Evolutionary conservation across 2,113 vertebrate species (phyloP).

Genomic region (Eretmochelys imbricata): DNA sequence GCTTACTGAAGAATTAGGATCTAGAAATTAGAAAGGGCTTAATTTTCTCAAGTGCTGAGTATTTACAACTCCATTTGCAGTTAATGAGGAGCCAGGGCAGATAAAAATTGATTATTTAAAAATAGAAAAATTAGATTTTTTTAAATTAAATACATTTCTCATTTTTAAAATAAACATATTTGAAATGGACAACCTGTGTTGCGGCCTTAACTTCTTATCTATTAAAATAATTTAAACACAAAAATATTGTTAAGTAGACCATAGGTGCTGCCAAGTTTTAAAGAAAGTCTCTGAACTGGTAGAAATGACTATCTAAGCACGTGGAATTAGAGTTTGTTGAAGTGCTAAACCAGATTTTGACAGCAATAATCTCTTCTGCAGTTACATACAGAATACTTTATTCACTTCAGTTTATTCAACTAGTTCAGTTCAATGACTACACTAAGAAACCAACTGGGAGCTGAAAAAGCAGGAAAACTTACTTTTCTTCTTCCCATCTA

Average conservation of each 20-base stretch:
- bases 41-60: not conserved
- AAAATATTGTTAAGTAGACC: not conserved
- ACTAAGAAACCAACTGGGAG: not conserved
- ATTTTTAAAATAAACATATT: not conserved
- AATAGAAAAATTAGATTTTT: no score
- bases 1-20: not conserved
- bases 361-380: not conserved
- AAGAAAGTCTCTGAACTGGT: not conserved
- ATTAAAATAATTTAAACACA: not conserved
- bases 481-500: not conserved
- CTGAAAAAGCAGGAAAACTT: not conserved
- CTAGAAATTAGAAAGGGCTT: not conserved
- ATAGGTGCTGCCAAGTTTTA: not conserved
- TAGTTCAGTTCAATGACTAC: not conserved
- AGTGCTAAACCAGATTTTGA: not conserved
- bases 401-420: not conserved
- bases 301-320: not conserved
- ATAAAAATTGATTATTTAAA: no score
- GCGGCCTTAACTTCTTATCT: not conserved
- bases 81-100: not conserved
- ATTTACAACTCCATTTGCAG: not conserved
- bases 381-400: not conserved
- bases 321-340: not conserved
- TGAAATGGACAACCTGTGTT: not conserved
- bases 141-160: not conserved